Conservation (phyloP, 2,888 invertebrate species). For the Mythimna ferrago region DNA sequence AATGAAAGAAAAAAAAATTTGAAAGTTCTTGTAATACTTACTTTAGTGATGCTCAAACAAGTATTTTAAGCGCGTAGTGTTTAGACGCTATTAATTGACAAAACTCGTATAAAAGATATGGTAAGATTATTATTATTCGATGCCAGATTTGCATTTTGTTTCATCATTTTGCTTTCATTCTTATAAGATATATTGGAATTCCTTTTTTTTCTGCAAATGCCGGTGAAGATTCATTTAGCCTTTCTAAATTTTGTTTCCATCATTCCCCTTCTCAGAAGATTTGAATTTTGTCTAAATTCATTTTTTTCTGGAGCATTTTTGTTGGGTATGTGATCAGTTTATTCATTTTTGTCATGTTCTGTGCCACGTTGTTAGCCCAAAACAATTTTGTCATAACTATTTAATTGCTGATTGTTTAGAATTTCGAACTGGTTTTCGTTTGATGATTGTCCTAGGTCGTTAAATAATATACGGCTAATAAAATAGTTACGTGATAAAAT, state of each 20-base stretch:
- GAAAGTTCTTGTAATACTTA: constrained; percentile 77
- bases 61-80: constrained; percentile 87
- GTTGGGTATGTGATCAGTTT: not conserved
- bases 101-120: constrained; percentile 73
- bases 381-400: constrained; percentile 33
- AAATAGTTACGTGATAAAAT: constrained; percentile 39
- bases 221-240: not conserved
- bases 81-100: constrained; percentile 84
- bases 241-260: constrained; percentile 7
- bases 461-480: constrained; percentile 26
- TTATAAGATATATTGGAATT: constrained; percentile 55
- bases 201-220: constrained; percentile 39
- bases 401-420: constrained; percentile 12
- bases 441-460: constrained; percentile 25
- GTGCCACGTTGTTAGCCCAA: not conserved
- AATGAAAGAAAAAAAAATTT: constrained; percentile 81
- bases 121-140: constrained; percentile 76
- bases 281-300: constrained; percentile 15
- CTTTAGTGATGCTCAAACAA: constrained; percentile 89
- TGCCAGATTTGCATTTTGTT: constrained; percentile 85
- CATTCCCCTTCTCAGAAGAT: constrained; percentile 12
- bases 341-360: not conserved
- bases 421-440: constrained; percentile 18
- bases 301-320: constrained; percentile 19
- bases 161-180: constrained; percentile 53